phyloP scores from a whole-genome alignment of 1,140 invertebrate genomes.

The Helicoverpa armigera region DNA sequence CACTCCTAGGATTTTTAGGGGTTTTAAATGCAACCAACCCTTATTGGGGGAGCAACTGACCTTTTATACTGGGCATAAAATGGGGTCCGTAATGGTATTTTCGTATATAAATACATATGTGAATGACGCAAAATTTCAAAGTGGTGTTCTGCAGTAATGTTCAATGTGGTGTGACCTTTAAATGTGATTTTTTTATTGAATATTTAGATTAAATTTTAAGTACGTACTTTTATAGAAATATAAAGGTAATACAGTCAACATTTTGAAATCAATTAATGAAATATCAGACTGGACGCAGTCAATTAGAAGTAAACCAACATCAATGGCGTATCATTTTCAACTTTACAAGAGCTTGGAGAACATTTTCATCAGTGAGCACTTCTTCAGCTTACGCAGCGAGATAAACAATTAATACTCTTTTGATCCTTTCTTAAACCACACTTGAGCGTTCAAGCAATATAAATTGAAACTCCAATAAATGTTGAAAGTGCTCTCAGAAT shows the following conservation, averaged over 20 bases:
- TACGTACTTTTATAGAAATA: no score
- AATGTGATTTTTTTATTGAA: conserved; percentile 9
- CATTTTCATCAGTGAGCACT: background rate
- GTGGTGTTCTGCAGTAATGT: conserved; percentile 17
- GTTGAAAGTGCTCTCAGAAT: conserved; percentile 50
- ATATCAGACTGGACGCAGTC: no score
- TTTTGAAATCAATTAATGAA: no score
- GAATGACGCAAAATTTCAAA: conserved; percentile 27
- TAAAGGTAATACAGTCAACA: no score
- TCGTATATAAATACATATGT: conserved; percentile 15
- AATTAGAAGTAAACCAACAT: background rate
- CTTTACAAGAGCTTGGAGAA: background rate
- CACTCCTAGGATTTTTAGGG: conserved; percentile 62
- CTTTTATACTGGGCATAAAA: conserved; percentile 48
- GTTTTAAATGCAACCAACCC: conserved; percentile 55
- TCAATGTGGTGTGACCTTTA: conserved; percentile 21
- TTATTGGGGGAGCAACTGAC: conserved; percentile 59
- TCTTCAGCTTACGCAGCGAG: background rate
- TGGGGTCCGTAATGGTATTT: conserved; percentile 20
- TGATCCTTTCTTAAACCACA: conserved; percentile 29
- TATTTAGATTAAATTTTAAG: background rate
- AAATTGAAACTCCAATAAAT: conserved; percentile 46
- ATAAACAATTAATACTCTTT: conserved; percentile 34
- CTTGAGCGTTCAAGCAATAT: conserved; percentile 32
- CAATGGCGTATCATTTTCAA: background rate